These are phyloP conservation scores for Chironomus striatipennis DNA, from an alignment of 1,140 invertebrate genomes.

Conservation along the genomic window DNA sequence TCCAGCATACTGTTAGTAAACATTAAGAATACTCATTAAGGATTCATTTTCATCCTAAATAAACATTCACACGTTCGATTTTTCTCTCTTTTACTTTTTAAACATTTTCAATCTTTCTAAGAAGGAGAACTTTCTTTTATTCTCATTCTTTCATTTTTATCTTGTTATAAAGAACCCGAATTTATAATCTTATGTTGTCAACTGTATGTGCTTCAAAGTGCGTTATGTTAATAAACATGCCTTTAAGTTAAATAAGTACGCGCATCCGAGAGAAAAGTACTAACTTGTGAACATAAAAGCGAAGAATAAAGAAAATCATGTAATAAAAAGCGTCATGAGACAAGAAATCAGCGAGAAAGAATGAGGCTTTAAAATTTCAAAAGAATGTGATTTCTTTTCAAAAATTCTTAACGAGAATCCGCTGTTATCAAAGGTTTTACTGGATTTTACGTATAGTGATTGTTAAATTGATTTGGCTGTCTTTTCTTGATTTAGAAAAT, in stretches of 20 bases:
- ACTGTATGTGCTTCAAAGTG: not conserved
- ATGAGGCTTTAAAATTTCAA: not conserved
- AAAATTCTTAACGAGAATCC: too few relatives aligned
- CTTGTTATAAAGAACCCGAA: too few relatives aligned
- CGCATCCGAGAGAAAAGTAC: not conserved
- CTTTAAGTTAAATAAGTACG: not conserved
- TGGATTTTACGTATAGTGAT: too few relatives aligned
- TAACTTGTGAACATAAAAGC: not conserved
- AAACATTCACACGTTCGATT: conserved; percentile 13
- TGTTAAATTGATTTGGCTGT: too few relatives aligned
- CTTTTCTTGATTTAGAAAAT: too few relatives aligned
- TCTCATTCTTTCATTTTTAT: not conserved
- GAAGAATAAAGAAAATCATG: not conserved
- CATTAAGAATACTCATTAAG: conserved; percentile 14
- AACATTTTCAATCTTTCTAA: not conserved
- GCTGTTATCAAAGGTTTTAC: too few relatives aligned
- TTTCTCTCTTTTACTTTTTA: not conserved
- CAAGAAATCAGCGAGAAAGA: not conserved
- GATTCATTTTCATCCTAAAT: conserved; percentile 9
- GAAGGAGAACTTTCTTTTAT: not conserved
- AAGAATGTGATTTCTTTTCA: too few relatives aligned
- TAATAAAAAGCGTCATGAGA: not conserved
- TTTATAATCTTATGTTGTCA: too few relatives aligned
- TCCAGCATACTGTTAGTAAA: not conserved
- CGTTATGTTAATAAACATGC: conserved; percentile 8